phyloP scores from a whole-genome alignment of 2,113 vertebrate genomes.

The Lagopus leucura region DNA sequence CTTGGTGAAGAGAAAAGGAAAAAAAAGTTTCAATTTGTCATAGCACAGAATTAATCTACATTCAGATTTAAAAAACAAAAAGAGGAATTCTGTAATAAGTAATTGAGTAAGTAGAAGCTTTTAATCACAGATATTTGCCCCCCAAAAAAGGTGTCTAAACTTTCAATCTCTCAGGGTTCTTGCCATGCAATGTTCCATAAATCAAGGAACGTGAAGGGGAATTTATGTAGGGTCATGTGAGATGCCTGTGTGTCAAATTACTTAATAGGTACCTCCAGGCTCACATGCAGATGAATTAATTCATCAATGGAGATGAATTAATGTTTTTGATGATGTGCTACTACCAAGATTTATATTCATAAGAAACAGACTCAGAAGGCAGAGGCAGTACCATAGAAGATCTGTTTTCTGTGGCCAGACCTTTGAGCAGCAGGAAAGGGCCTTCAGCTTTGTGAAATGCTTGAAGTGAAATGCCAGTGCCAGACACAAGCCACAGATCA shows the following conservation, averaged over 20 bases:
- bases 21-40: constrained; percentile 10
- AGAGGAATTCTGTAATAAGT: background rate
- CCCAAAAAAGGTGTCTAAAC: background rate
- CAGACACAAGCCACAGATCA: background rate
- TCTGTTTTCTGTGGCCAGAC: background rate
- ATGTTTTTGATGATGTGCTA: background rate
- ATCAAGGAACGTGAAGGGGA: background rate
- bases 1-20: constrained; percentile 68
- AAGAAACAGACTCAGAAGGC: background rate
- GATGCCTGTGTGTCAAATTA: background rate
- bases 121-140: background rate
- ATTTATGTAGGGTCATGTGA: background rate
- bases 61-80: background rate
- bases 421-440: background rate
- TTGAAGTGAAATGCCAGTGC: background rate
- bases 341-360: background rate
- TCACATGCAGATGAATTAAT: background rate
- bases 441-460: background rate
- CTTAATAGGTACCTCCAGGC: background rate
- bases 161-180: background rate
- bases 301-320: too few relatives aligned
- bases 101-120: background rate
- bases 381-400: background rate
- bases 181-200: background rate
- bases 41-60: background rate